phyloP scores from a whole-genome alignment of 2,888 invertebrate genomes.

The Linnaemya vulpina region DNA sequence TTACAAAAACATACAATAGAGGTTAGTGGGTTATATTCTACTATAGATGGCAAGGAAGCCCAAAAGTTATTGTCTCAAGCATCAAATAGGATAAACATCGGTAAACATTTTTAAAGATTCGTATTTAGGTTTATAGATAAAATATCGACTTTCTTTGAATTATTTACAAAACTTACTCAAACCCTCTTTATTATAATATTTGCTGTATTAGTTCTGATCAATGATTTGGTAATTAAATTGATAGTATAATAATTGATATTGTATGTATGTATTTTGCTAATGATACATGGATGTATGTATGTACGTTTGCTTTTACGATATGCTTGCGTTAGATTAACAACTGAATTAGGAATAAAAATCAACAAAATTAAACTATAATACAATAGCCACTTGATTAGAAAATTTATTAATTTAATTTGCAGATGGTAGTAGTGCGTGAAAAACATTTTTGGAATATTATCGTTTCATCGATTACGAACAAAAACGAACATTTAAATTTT shows the following conservation, averaged over 20 bases:
- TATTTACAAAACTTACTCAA: too few relatives aligned
- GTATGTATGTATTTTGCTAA: slow-evolving; percentile 10
- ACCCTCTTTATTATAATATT: neutral
- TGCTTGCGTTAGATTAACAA: slow-evolving; percentile 55
- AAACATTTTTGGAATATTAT: slow-evolving; percentile 40
- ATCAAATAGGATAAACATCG: too few relatives aligned
- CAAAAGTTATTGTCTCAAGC: neutral
- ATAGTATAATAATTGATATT: neutral
- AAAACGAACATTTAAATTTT: slow-evolving; percentile 54
- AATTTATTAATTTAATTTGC: slow-evolving; percentile 36
- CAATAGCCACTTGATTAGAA: slow-evolving; percentile 51
- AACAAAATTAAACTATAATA: slow-evolving; percentile 54
- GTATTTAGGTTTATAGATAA: neutral
- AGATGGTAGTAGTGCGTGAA: slow-evolving; percentile 60
- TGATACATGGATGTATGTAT: slow-evolving; percentile 16
- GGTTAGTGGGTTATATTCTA: too few relatives aligned
- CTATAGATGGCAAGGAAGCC: neutral
- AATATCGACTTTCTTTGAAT: neutral
- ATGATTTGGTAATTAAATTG: neutral
- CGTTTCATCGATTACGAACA: slow-evolving; percentile 48
- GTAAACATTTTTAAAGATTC: too few relatives aligned
- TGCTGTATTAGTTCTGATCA: neutral
- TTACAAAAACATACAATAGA: neutral
- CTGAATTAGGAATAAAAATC: slow-evolving; percentile 34
- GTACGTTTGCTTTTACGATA: slow-evolving; percentile 19